These are phyloP conservation scores for Lamprologus lemairii DNA, from an alignment of 2,113 vertebrate species.

Conservation along the genomic window DNA sequence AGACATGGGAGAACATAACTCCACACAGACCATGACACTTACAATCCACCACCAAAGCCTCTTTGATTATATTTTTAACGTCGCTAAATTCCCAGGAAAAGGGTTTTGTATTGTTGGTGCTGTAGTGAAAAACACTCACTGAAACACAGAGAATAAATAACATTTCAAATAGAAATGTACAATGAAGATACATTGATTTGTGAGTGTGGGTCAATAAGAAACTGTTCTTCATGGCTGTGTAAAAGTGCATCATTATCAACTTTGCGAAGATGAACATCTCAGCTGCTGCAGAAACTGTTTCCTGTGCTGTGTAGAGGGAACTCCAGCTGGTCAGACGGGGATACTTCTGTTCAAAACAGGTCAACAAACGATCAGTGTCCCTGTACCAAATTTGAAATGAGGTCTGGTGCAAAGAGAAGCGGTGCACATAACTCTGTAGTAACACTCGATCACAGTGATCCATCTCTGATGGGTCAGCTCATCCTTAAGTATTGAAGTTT, in stretches of 20 bases:
- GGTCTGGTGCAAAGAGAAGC: neutral
- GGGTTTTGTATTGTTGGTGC: neutral
- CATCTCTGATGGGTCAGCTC: neutral
- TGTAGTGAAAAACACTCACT: neutral
- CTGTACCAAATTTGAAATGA: neutral
- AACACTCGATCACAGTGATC: neutral
- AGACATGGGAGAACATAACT: neutral
- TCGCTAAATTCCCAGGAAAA: neutral
- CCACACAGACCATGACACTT: neutral
- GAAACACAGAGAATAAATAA: neutral
- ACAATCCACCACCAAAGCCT: neutral
- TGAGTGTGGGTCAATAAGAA: neutral
- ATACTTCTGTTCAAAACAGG: neutral
- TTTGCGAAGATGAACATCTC: neutral
- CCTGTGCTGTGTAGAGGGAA: neutral
- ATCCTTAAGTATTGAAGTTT: neutral
- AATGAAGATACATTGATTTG: neutral
- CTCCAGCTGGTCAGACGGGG: neutral
- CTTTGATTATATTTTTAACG: neutral
- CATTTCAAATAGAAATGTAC: neutral
- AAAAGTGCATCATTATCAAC: neutral
- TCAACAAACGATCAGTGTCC: neutral
- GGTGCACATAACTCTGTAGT: neutral
- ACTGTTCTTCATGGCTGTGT: neutral
- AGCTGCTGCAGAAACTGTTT: neutral